phyloP scores from a whole-genome alignment of 2,113 vertebrate genomes.

The Pholis gunnellus region DNA sequence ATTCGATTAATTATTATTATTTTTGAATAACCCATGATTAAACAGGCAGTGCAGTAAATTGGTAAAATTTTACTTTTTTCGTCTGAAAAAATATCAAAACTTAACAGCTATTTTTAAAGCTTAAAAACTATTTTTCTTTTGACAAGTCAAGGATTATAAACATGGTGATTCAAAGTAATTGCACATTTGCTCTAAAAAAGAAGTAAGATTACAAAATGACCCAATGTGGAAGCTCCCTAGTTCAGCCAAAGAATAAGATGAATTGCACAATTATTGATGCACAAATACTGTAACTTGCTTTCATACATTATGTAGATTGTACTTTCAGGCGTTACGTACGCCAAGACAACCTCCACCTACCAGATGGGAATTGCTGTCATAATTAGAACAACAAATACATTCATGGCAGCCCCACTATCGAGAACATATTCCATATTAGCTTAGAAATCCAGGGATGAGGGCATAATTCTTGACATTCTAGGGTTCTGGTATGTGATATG shows the following conservation, averaged over 20 bases:
- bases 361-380: slow-evolving; percentile 17
- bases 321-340: slow-evolving; percentile 28
- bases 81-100: too few species aligned
- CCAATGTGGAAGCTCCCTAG: background rate
- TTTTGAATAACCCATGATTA: background rate
- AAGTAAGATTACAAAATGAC: background rate
- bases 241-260: background rate
- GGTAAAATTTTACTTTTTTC: too few species aligned
- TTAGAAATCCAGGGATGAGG: slow-evolving; percentile 22
- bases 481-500: slow-evolving; percentile 45
- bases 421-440: slow-evolving; percentile 35
- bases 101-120: too few species aligned
- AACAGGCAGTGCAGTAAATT: too few species aligned
- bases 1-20: background rate
- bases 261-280: slow-evolving; percentile 21
- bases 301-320: slow-evolving; percentile 40
- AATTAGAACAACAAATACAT: slow-evolving; percentile 49
- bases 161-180: background rate
- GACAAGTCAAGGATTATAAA: background rate
- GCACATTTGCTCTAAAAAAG: background rate
- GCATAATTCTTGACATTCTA: slow-evolving; percentile 39
- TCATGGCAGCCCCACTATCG: background rate
- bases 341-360: slow-evolving; percentile 17
- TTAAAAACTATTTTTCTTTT: too few species aligned
- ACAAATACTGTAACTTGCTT: slow-evolving; percentile 19